Conservation (phyloP, 2,888 invertebrate genomes). For the Troilus luridus region DNA sequence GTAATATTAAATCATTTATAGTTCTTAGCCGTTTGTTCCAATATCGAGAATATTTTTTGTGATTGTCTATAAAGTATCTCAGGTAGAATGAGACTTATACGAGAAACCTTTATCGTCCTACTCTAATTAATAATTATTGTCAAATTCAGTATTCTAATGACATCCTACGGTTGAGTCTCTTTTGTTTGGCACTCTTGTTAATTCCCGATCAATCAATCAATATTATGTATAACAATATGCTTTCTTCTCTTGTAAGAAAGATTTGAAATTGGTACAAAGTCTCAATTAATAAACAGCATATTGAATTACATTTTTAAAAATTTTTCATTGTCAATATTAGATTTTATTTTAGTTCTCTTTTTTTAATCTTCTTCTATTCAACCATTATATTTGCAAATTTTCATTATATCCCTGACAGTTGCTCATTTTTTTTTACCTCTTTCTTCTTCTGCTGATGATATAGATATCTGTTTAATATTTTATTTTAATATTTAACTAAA, state of each 20-base stretch:
- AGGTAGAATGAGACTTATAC: conserved; percentile 58
- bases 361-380: too few species aligned
- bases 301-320: too few species aligned
- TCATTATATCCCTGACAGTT: too few species aligned
- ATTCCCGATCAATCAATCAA: background rate
- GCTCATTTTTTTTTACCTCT: too few species aligned
- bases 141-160: conserved; percentile 30
- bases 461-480: too few species aligned
- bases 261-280: background rate
- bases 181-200: background rate
- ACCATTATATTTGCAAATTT: too few species aligned
- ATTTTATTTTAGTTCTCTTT: too few species aligned
- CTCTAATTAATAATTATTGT: conserved; percentile 21
- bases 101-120: conserved; percentile 55
- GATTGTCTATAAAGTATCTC: conserved; percentile 53
- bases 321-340: too few species aligned
- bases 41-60: conserved; percentile 52
- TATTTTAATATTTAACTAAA: too few species aligned
- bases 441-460: too few species aligned
- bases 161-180: background rate
- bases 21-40: conserved; percentile 56
- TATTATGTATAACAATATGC: background rate
- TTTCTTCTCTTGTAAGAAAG: background rate
- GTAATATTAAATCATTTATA: conserved; percentile 22
- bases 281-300: background rate